Evolutionary conservation across 2,888 invertebrate species (phyloP), one percentile per base, ranked within the genome.

Genomic region (Drosophila emarginata): DNA sequence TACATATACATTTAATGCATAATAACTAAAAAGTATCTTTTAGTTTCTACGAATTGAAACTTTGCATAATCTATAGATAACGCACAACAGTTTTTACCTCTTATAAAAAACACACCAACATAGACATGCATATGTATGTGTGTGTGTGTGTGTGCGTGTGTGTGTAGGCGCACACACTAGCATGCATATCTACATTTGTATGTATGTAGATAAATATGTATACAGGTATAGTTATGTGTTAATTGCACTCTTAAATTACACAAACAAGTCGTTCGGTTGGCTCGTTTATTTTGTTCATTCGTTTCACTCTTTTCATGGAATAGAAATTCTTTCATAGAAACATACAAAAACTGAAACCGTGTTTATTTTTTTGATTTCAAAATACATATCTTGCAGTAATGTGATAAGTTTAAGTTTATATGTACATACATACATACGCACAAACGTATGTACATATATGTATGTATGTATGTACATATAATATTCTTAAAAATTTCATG

Each of bases 271-370:
- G 15, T 15, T 15, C 9, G 40, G 40, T 15, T 15, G 32, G 32
- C 32, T 32, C 32, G 32, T 32, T 40, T 1, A 15, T 3, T 18
- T 14, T 14, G 40, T 40, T 45, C 9, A 5, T 45, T 45, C 45
- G 12, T 45, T 45, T 21, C 12, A 21, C 45, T 45, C 12, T 45
- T 1, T 45, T 45, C 45, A 45, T 45, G 45, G 45, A 21, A 45
- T 45, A 45, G 45, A 45, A 45, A 45, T 45, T 45, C 45, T 45
- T 45, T 45, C 45, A 45, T 45, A 45, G 21, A 21, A 45, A 45
- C 18, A 21, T 2, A 45, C 11, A 45, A 45, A 45, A 45, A 21
- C 1, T 45, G 45, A 45, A 45, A 21, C 45, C 45, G 11, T 21
- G 18, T 45, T 45, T 45, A 45, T 45, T 4, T 4, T 4, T 4